Evolutionary conservation across 2,113 vertebrate genomes (phyloP), one percentile per base, ranked within the genome.

Genomic region (Psophia crepitans): DNA sequence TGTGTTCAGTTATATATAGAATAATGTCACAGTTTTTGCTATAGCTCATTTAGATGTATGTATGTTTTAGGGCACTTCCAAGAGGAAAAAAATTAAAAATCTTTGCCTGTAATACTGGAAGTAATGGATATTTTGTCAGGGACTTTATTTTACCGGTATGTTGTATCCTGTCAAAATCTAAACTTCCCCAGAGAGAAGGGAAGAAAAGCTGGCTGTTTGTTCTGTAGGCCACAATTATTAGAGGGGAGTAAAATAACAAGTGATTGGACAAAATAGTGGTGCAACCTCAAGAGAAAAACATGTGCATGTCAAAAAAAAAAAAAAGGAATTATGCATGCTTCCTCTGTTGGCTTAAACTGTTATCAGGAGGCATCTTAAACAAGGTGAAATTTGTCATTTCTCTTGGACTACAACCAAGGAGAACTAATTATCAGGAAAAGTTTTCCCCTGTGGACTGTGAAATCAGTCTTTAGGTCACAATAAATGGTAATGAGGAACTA

Each of bases 311-410:
- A 56, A 27, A 63, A 96, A 97, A 96, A 75, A 57, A 19, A 23
- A 69, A 96, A 87, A 91, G 20, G 22, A 20, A 93, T 93, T 84
- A 74, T 54, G 79, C 57, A 84, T 49, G 18, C 58, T 97, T 95
- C 58, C 81, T 97, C 81, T 83, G 63, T 84, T 97, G 87, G 61
- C 82, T 98, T 96, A 96, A 96, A 91, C 35, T 66, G 81, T 92
- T 98, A 97, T 89, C 95, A 97, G 93, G 97, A 97, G 92, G 51
- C 84, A 48, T 96, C 82, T 96, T 96, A 97, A 98, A 95, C 80
- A 98, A 97, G 89, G 96, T 98, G 94, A 97, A 98, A 97, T 97
- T 97, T 98, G 97, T 98, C 95, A 96, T 98, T 98, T 97, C 87
- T 95, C 57, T 93, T 98, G 97, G 95, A 95, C 80, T 96, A 93